These are phyloP conservation scores for Adela reaumurella DNA, from an alignment of 2,888 invertebrate species.

Conservation along the genomic window DNA sequence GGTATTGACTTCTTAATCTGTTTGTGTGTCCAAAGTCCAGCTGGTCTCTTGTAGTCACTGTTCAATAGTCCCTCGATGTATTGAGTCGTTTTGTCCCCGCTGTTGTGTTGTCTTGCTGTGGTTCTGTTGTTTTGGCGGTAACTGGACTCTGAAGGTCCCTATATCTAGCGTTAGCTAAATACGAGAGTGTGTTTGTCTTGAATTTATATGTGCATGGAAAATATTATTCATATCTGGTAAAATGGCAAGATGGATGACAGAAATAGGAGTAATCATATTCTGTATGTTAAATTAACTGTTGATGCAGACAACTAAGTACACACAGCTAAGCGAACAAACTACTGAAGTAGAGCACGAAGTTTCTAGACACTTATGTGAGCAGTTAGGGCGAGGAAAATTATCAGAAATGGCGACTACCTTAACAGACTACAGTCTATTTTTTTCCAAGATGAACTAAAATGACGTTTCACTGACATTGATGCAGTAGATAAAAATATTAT, in stretches of 20 bases:
- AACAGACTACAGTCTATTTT: too few species aligned
- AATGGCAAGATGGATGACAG: background rate
- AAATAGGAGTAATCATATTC: background rate
- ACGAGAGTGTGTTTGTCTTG: constrained; percentile 54
- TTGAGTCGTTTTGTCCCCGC: constrained; percentile 17
- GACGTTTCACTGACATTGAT: too few species aligned
- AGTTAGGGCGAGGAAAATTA: too few species aligned
- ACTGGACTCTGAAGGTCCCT: constrained; percentile 14
- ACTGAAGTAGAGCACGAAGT: too few species aligned
- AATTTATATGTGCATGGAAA: constrained; percentile 56
- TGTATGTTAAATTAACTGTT: background rate
- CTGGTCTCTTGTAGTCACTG: background rate
- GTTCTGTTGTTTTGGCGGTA: constrained; percentile 14
- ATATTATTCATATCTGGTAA: constrained; percentile 14
- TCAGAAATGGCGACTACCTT: too few species aligned
- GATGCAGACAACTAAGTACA: background rate
- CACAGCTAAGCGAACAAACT: too few species aligned
- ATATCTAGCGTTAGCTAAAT: background rate
- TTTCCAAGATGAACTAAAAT: too few species aligned
- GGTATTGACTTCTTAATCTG: too few species aligned
- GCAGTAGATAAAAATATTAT: too few species aligned
- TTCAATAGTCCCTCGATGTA: constrained; percentile 13
- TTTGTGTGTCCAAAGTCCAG: background rate
- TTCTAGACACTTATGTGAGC: too few species aligned
- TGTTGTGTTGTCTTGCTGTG: constrained; percentile 1